These are phyloP conservation scores for Eulemur rufifrons DNA, from an alignment of 2,113 vertebrate species.

Conservation along the genomic window DNA sequence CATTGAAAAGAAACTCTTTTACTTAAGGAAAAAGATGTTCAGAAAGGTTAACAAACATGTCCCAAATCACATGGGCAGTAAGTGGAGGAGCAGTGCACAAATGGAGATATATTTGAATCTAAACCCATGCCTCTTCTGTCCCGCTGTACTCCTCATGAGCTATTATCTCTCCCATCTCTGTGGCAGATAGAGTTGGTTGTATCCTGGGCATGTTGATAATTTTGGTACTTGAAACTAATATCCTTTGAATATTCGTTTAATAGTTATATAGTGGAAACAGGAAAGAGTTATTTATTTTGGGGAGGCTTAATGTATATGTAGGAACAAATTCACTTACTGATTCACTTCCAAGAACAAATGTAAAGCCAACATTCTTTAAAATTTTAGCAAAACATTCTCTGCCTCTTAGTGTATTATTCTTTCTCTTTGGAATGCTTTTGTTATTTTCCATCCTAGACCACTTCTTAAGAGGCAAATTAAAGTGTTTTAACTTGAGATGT, in stretches of 20 bases:
- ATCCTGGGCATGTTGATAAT: not conserved
- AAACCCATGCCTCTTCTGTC: accelerated
- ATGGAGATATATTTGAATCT: not conserved
- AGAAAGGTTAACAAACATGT: not conserved
- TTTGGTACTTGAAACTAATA: not conserved
- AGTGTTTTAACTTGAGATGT: not conserved
- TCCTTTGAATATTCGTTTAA: not conserved
- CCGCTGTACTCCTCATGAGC: accelerated
- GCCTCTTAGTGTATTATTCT: not conserved
- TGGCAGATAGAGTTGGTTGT: not conserved
- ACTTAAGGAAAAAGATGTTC: not conserved
- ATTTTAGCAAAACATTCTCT: not conserved
- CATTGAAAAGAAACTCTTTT: not conserved
- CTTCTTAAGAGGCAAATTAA: not conserved
- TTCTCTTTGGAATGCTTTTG: not conserved
- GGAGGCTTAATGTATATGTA: not conserved
- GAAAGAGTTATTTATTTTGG: not conserved
- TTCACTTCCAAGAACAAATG: not conserved
- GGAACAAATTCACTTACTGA: not conserved
- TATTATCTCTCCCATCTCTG: not conserved
- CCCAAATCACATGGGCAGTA: not conserved
- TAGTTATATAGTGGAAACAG: not conserved
- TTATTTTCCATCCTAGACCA: not conserved
- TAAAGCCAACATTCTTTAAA: not conserved
- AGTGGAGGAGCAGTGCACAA: not conserved